Conservation (phyloP, 1,140 invertebrate genomes). For the Eumeta japonica region DNA sequence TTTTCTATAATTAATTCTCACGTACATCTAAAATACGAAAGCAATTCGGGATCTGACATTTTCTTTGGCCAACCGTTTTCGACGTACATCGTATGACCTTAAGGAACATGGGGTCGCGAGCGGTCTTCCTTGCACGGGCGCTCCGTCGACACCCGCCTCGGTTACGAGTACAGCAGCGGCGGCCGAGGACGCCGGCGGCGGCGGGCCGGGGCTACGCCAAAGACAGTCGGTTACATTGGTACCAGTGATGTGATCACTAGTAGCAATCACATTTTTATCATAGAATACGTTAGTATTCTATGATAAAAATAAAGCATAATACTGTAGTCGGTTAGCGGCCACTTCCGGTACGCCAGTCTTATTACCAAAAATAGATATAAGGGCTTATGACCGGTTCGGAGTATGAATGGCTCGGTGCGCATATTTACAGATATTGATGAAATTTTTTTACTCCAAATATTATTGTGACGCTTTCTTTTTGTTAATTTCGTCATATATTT, state of each 20-base stretch:
- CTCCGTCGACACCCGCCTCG: neutral
- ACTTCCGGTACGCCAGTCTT: constrained; percentile 14
- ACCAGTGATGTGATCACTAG: no score
- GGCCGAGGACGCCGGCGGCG: constrained; percentile 4
- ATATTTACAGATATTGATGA: constrained; percentile 42
- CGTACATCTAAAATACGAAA: neutral
- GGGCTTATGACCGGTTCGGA: constrained; percentile 14
- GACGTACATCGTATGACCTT: no score
- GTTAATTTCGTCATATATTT: constrained; percentile 52
- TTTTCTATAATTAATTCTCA: neutral
- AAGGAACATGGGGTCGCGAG: no score
- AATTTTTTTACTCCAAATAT: constrained; percentile 45
- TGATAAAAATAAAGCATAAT: constrained; percentile 18
- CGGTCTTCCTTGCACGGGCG: neutral
- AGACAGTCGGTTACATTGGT: constrained; percentile 14
- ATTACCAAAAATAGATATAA: constrained; percentile 12
- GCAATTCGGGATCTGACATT: no score
- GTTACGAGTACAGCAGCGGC: neutral
- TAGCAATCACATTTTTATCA: constrained; percentile 14
- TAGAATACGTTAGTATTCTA: constrained; percentile 21
- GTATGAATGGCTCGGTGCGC: constrained; percentile 13
- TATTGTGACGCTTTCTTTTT: constrained; percentile 52
- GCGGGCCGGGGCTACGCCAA: constrained; percentile 4
- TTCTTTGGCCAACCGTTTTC: no score
- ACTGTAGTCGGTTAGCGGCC: constrained; percentile 17